Evolutionary conservation across 2,797 vertebrate genomes (phyloP), one percentile per base, ranked within the genome.

Genomic region (Toxotes lorentzi): DNA sequence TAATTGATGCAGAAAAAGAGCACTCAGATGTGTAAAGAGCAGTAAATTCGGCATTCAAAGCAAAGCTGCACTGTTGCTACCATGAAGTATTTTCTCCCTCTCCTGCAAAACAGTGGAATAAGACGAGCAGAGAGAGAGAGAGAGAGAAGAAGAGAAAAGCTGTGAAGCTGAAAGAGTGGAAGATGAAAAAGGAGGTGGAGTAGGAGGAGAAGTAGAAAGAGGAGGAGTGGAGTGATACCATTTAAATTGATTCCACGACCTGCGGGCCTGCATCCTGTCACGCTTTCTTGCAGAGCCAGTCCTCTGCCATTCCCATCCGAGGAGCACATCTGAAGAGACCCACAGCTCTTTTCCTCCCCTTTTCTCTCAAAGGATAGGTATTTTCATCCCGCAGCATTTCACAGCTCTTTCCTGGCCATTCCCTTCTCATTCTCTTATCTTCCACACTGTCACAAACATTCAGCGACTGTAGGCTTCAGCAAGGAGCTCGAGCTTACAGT

Each of bases 231-330:
- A 73, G 68, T 61, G 84, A 89, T 85, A 76, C 76, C 79, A 73
- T 91, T 92, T 85, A 83, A 94, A 94, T 90, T 87, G 91, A 93
- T 92, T 94, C 88, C 68, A 51, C 68, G 64, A 92, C 85, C 90
- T 75, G 82, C 70, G 48, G 85, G 83, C 68, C 75, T 81, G 82
- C 86, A 80, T 88, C 82, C 86, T 67, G 86, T 89, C 85, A 89
- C 78, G 79, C 85, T 86, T 76, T 73, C 80, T 45, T 79, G 68
- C 73, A 78, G 85, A 80, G 78, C 73, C 79, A 41, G 67, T 82
- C 79, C 82, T 78, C 50, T 66, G 63, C 71, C 60, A 63, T 76
- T 75, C 82, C 80, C 64, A 74, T 76, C 78, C 61, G 62, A 76
- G 67, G 66, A 81, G 78, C 78, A 70, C 81, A 74, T 89, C 84